Conservation (phyloP, 2,888 invertebrate species). For the Aromia moschata region DNA sequence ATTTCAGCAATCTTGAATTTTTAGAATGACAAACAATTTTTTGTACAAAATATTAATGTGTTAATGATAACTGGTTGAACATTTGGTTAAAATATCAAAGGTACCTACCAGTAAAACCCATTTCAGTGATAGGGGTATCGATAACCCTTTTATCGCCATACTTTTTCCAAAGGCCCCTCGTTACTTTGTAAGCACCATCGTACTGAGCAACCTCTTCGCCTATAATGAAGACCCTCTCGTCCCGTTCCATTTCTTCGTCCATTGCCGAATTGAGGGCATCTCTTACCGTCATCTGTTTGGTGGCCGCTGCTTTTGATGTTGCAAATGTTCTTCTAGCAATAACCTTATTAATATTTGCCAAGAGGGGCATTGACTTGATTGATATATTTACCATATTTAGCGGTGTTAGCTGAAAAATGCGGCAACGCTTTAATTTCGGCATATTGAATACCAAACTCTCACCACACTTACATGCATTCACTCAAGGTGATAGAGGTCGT, state of each 20-base stretch:
- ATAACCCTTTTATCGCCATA: slow-evolving; percentile 96
- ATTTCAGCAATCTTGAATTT: too few species aligned
- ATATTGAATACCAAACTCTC: slow-evolving; percentile 22
- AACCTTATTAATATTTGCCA: slow-evolving; percentile 53
- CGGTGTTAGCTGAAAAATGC: slow-evolving; percentile 24
- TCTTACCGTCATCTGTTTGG: slow-evolving; percentile 87
- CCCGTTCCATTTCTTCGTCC: slow-evolving; percentile 95
- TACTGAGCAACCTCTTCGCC: slow-evolving; percentile 99
- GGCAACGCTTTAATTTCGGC: slow-evolving; percentile 26
- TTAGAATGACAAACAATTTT: too few species aligned
- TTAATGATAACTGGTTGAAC: too few species aligned
- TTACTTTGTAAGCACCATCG: slow-evolving; percentile 97
- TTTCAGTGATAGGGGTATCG: slow-evolving; percentile 98
- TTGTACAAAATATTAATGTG: too few species aligned
- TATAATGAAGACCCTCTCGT: slow-evolving; percentile 82
- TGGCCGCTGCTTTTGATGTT: slow-evolving; percentile 61
- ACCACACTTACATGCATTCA: slow-evolving; percentile 36
- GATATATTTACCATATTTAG: slow-evolving; percentile 49
- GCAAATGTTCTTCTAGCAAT: slow-evolving; percentile 65
- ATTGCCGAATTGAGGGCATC: slow-evolving; percentile 97
- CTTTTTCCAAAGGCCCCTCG: slow-evolving; percentile 95
- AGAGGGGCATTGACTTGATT: slow-evolving; percentile 48
- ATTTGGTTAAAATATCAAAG: too few species aligned
- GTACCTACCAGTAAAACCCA: slow-evolving; percentile 87
- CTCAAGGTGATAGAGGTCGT: slow-evolving; percentile 53